Evolutionary conservation across 2,113 vertebrate species (phyloP), one percentile per base, ranked within the genome.

Genomic region (Petroica traversi): DNA sequence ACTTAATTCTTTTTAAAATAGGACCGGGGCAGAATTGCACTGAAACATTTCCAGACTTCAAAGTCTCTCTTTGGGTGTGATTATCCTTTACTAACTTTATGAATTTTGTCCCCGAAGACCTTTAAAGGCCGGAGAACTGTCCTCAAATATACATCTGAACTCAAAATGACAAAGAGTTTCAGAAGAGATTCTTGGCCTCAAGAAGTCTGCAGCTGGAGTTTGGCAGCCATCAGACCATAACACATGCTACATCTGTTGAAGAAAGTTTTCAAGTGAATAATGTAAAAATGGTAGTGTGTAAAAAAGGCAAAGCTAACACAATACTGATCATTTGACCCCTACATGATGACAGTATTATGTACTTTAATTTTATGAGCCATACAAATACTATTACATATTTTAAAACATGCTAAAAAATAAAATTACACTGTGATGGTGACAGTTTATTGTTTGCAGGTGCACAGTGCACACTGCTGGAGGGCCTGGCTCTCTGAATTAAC

Each of bases 341-440:
- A 66, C 68, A 93, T 83, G 94, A 93, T 92, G 95, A 96, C 93
- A 96, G 92, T 66, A 96, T 96, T 96, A 97, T 86, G 89, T 51
- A 96, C 89, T 93, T 94, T 74, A 88, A 55, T 59, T 90, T 96
- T 95, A 96, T 3, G 41, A 95, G 78, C 78, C 85, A 92, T 93
- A 91, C 76, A 95, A 94, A 95, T 92, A 80, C 80, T 93, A 84
- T 81, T 93, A 92, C 48, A 74, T 91, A 84, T 81, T 95, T 94
- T 95, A 89, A 92, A 94, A 86, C 83, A 92, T 41, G 34, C 49
- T 92, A 89, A 93, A 96, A 93, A 95, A 74, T 81, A 88, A 67
- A 95, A 96, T 81, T 84, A 55, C 61, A 52, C 31, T 63, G 34
- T 29, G 61, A 92, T 78, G 91, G 88, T 93, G 88, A 97, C 94